These are phyloP conservation scores for Clarias batrachus DNA, from an alignment of 2,113 vertebrate genomes.

Conservation along the genomic window DNA sequence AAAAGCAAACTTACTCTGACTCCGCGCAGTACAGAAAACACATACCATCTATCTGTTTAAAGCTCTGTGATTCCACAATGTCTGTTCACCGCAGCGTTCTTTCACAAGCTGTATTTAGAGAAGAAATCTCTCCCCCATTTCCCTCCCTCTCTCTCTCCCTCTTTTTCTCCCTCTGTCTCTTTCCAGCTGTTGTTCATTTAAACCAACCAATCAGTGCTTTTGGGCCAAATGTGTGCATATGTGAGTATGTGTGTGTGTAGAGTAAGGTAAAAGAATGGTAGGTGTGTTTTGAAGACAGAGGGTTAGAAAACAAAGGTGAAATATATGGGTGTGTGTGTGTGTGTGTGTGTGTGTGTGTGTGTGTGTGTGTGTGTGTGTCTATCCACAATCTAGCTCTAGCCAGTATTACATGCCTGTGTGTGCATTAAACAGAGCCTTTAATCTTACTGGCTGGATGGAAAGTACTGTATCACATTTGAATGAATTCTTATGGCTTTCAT, in stretches of 20 bases:
- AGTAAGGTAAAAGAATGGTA: neutral
- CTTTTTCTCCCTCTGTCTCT: neutral
- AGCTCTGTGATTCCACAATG: neutral
- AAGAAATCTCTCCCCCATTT: neutral
- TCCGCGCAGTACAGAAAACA: neutral
- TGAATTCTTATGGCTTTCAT: neutral
- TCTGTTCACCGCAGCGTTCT: neutral
- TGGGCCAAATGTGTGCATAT: conserved; percentile 16
- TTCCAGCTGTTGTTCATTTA: conserved; percentile 45
- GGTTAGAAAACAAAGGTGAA: neutral
- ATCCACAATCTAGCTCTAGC: conserved; percentile 10
- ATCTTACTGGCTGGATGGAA: conserved; percentile 31
- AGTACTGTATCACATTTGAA: conserved; percentile 19
- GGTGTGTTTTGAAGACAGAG: conserved; percentile 9
- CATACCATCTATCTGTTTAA: neutral
- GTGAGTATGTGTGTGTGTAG: conserved; percentile 10
- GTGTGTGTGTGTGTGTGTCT: conserved; percentile 31
- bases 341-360: neutral
- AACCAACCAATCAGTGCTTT: conserved; percentile 39
- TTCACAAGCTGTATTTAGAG: conserved; percentile 15
- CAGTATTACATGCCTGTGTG: conserved; percentile 13
- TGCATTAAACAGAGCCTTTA: conserved; percentile 32
- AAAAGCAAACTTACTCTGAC: neutral
- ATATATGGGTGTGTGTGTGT: neutral
- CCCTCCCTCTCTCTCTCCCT: neutral